Evolutionary conservation across 2,888 invertebrate genomes (phyloP).

Genomic region (Torymus tubicola): DNA sequence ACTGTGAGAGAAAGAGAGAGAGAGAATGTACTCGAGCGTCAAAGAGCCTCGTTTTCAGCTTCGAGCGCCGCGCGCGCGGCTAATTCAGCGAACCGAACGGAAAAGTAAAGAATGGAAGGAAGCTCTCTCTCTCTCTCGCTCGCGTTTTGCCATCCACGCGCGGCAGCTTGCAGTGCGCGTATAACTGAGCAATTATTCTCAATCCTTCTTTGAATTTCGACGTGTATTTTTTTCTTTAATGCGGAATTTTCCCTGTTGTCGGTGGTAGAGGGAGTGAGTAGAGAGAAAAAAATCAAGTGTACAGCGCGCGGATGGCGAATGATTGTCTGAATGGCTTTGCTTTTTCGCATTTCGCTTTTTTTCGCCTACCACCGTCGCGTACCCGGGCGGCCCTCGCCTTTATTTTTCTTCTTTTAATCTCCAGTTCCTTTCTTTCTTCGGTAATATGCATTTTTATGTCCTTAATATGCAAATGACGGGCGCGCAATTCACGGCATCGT

Average conservation of each 20-base stretch:
- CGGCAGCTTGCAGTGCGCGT: slow-evolving; percentile 30
- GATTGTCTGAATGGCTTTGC: slow-evolving; percentile 52
- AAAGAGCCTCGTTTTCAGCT: slow-evolving; percentile 59
- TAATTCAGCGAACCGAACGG: slow-evolving; percentile 59
- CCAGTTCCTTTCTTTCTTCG: slow-evolving; percentile 56
- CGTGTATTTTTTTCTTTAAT: slow-evolving; percentile 47
- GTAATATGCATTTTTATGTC: slow-evolving; percentile 59
- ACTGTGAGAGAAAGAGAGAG: slow-evolving; percentile 2
- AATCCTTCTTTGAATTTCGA: slow-evolving; percentile 55
- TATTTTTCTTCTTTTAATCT: slow-evolving; percentile 54
- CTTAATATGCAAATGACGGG: slow-evolving; percentile 58
- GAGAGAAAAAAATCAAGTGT: slow-evolving; percentile 53
- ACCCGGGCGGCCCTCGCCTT: slow-evolving; percentile 13
- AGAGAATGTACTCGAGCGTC: slow-evolving; percentile 58
- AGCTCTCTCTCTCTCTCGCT: slow-evolving; percentile 42
- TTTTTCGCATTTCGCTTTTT: slow-evolving; percentile 30
- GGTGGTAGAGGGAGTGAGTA: slow-evolving; percentile 1
- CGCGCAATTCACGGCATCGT: slow-evolving; percentile 8
- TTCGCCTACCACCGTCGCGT: slow-evolving; percentile 10
- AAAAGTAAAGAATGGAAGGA: slow-evolving; percentile 59
- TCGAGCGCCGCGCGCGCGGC: slow-evolving; percentile 47
- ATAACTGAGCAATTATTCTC: slow-evolving; percentile 57
- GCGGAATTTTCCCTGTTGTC: slow-evolving; percentile 47
- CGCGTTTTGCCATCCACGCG: slow-evolving; percentile 20
- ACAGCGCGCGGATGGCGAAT: slow-evolving; percentile 34